Percentiles rank a stretch among this genome's conserved stretches.
Evolutionary conservation across 2,797 vertebrate genomes (phyloP).

Genomic region (Prunella strophiata): DNA sequence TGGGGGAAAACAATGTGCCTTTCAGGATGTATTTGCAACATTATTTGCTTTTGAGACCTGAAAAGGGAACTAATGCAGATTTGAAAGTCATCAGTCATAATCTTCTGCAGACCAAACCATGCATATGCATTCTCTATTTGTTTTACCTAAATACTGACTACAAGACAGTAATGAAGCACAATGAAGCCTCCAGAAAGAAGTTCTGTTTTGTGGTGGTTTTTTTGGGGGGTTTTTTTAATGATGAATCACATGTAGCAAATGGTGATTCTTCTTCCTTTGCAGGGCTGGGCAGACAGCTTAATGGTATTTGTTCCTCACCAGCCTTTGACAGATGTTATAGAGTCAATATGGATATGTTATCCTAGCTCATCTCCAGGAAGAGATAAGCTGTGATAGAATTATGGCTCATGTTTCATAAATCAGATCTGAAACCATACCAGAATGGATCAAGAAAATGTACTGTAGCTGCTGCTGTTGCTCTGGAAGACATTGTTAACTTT

Average conservation of each 20-base stretch:
- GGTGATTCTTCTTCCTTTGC: background rate
- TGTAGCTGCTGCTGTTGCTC: background rate
- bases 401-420: background rate
- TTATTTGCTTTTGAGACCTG: background rate
- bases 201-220: background rate
- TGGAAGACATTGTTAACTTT: background rate
- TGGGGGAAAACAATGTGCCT: background rate
- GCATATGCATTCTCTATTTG: background rate
- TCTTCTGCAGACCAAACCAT: background rate
- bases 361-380: constrained; percentile 1
- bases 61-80: background rate
- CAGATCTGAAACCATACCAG: background rate
- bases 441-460: background rate
- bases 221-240: background rate
- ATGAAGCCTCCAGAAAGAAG: background rate
- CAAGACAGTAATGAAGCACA: background rate
- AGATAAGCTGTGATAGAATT: constrained; percentile 35
- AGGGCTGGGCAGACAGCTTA: background rate
- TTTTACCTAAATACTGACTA: background rate
- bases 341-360: background rate
- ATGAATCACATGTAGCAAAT: background rate
- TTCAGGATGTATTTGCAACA: background rate
- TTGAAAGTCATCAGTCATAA: background rate
- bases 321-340: constrained; percentile 9
- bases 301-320: constrained; percentile 31